Conservation (phyloP, 2,888 invertebrate genomes). For the Drosophila yooni region DNA sequence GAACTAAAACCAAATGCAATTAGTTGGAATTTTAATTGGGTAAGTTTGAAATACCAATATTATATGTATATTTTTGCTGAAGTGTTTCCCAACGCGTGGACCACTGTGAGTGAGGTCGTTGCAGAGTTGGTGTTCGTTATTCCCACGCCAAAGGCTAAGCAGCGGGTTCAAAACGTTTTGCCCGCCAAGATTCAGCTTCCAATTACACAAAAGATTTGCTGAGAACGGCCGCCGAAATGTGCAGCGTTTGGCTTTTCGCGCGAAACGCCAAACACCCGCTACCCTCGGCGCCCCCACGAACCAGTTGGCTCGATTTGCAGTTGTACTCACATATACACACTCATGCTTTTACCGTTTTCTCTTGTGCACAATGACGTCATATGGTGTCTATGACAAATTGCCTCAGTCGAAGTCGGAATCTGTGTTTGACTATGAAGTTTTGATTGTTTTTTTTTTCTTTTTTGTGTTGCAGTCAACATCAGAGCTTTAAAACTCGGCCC, state of each 20-base stretch:
- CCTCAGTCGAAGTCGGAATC: slow-evolving; percentile 12
- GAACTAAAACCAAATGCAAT: not conserved
- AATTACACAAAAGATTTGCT: slow-evolving; percentile 77
- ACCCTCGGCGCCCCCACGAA: not conserved
- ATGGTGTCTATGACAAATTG: slow-evolving; percentile 52
- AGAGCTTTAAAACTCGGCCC: slow-evolving; percentile 4
- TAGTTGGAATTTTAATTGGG: too few relatives aligned
- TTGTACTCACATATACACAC: slow-evolving; percentile 6
- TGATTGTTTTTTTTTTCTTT: not conserved
- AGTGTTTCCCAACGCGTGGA: not conserved
- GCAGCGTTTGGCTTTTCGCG: slow-evolving; percentile 66
- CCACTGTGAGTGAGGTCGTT: slow-evolving; percentile 41
- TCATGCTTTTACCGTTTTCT: slow-evolving; percentile 12
- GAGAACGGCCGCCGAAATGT: slow-evolving; percentile 72
- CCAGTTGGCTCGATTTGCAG: slow-evolving; percentile 26
- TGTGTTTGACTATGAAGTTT: not conserved
- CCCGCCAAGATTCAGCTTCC: slow-evolving; percentile 66
- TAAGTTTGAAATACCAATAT: not conserved
- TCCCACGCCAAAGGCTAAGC: slow-evolving; percentile 72
- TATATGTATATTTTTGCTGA: not conserved
- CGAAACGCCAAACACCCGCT: slow-evolving; percentile 39
- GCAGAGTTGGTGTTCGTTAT: slow-evolving; percentile 45
- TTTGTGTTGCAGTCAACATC: not conserved
- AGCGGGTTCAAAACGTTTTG: slow-evolving; percentile 77
- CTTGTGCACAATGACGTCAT: slow-evolving; percentile 48